Evolutionary conservation across 35 echinoderm and acorn worm species (phyloP), one percentile per base, ranked within the genome.

Genomic region (Amphiura filiformis): DNA sequence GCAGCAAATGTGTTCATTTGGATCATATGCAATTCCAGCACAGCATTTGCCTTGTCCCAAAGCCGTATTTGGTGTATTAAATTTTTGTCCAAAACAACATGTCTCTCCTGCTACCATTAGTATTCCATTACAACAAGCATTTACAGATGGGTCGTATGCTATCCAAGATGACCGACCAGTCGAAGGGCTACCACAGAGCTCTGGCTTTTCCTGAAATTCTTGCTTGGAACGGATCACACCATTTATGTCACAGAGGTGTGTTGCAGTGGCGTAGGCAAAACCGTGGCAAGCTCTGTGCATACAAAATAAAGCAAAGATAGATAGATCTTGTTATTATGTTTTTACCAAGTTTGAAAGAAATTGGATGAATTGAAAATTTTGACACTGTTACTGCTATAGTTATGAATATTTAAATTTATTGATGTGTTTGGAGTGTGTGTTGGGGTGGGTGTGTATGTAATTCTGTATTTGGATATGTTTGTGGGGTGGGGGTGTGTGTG

Each of bases 31-130:
- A 26, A 13, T 35, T 3, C 44, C 34, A 3, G 49, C 31, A 28
- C 83, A 85, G 83, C 83, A 70, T 65, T 14, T 34, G 20, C 81
- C 81, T 47, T 47, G 31, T n/a, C 83, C 52, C 31, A 88, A 31
- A 26, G 39, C 36, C 36, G 38, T 61, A 78, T 18, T 23, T 39
- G 89, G 89, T 37, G 89, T 91, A 20, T 56, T 18, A 37, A 78
- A 79, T 14, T 15, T 33, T 44, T 31, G 13, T 0, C 89, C 42
- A 37, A 32, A 26, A 77, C 89, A 91, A 39, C 89, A 91, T 22
- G 89, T 85, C 82, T 91, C 42, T 39, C 89, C 89, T 5, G 70
- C 36, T 13, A 38, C 89, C 11, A 85, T 85, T 22, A 85, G 81
- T 11, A 15, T 31, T 0, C 52, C 81, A 31, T 65, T 65, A 44